Percentiles rank a stretch among this genome's conserved stretches.
Conservation (phyloP, 2,113 vertebrate species). For the Sinocyclocheilus grahami region DNA sequence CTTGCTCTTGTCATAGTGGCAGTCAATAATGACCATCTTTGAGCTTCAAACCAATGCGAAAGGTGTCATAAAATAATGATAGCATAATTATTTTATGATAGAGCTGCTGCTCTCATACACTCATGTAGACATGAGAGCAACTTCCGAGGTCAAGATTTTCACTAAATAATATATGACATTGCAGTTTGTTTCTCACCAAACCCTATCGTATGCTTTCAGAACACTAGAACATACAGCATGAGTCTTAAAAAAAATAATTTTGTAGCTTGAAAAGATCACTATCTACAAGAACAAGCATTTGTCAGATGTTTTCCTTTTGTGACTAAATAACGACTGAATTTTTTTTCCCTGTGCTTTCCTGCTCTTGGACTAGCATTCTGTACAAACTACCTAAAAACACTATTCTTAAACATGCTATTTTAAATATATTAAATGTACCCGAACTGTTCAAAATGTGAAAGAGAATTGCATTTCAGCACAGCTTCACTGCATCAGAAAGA, state of each 20-base stretch:
- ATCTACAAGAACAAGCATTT: background rate
- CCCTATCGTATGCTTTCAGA: background rate
- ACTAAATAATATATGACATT: background rate
- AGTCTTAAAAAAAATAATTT: background rate
- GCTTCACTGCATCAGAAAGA: too few species aligned
- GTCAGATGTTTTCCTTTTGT: background rate
- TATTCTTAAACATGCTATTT: too few species aligned
- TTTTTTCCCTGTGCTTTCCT: background rate
- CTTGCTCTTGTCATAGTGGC: background rate
- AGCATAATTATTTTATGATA: constrained; percentile 2
- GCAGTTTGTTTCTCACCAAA: background rate
- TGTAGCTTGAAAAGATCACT: too few species aligned
- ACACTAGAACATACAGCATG: background rate
- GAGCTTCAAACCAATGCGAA: background rate
- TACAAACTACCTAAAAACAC: too few species aligned
- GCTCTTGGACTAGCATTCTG: too few species aligned
- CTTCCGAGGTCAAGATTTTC: background rate
- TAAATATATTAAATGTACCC: too few species aligned
- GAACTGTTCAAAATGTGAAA: too few species aligned
- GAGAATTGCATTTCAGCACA: too few species aligned
- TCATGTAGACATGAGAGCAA: too few species aligned
- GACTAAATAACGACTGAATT: background rate
- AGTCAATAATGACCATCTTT: background rate
- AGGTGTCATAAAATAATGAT: background rate
- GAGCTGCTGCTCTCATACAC: background rate